A percentile compares a stretch with the other conserved stretches of the same genome.
These are phyloP conservation scores for Emydura subglobosa DNA, from an alignment of 2,113 vertebrate genomes.

Conservation along the genomic window DNA sequence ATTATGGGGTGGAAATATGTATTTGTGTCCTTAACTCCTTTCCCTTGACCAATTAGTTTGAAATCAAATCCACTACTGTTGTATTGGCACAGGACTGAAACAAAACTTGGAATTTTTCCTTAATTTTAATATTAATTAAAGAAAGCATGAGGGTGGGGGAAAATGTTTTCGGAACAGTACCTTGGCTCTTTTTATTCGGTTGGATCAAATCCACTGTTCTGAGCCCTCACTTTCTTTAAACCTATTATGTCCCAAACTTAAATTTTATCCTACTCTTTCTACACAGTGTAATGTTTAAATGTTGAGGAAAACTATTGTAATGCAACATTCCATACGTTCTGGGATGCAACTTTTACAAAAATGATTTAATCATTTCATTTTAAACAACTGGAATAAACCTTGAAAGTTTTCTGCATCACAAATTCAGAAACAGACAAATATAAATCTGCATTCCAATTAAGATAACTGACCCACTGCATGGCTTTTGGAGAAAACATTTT, in stretches of 20 bases:
- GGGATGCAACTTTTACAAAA: background rate
- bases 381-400: background rate
- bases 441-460: background rate
- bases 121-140: background rate
- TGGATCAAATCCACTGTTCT: background rate
- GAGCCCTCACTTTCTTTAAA: background rate
- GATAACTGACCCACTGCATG: background rate
- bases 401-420: background rate
- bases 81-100: background rate
- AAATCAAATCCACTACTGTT: background rate
- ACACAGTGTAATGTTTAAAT: background rate
- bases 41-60: background rate
- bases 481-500: background rate
- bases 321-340: background rate
- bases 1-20: background rate
- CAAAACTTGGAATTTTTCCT: background rate
- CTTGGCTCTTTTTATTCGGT: background rate
- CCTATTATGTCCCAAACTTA: background rate
- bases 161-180: background rate
- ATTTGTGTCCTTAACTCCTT: background rate
- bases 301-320: background rate
- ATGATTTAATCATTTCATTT: background rate
- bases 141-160: background rate
- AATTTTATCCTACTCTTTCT: background rate
- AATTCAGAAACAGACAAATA: background rate